A percentile compares a stretch with the other conserved stretches of the same genome.
Conservation (phyloP, 2,888 invertebrate genomes). For the Rotaria socialis region DNA sequence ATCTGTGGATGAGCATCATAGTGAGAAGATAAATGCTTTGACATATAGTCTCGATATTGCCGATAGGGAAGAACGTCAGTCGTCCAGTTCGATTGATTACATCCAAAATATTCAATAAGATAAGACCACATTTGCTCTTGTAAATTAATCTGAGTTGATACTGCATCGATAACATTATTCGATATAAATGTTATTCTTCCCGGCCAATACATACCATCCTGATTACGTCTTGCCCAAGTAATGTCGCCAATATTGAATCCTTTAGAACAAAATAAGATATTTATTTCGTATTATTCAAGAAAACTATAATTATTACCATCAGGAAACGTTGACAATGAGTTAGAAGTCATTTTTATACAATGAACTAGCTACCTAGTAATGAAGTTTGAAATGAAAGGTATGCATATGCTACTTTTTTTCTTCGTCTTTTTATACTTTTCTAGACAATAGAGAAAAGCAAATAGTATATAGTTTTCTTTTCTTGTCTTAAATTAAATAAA, state of each 20-base stretch:
- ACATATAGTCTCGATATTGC: conserved; percentile 2
- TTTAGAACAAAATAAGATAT: not conserved
- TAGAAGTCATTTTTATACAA: not conserved
- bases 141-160: not conserved
- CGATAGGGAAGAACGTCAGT: not conserved
- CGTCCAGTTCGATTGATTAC: not conserved
- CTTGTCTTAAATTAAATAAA: not conserved
- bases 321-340: not conserved
- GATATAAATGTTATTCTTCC: not conserved
- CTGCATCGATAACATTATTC: not conserved
- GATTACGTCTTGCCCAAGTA: not conserved
- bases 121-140: not conserved
- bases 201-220: not conserved
- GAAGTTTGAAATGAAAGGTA: not conserved
- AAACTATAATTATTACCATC: not conserved
- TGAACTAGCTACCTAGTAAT: not conserved
- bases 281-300: not conserved
- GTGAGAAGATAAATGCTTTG: not conserved
- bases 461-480: not conserved
- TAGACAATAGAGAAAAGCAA: not conserved
- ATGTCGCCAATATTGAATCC: not conserved
- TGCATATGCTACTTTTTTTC: not conserved
- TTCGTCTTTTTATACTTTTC: not conserved
- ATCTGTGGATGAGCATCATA: not conserved
- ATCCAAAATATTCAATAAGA: not conserved